phyloP scores from a whole-genome alignment of 2,888 invertebrate species.

The Chamaedrilus cognettii region DNA sequence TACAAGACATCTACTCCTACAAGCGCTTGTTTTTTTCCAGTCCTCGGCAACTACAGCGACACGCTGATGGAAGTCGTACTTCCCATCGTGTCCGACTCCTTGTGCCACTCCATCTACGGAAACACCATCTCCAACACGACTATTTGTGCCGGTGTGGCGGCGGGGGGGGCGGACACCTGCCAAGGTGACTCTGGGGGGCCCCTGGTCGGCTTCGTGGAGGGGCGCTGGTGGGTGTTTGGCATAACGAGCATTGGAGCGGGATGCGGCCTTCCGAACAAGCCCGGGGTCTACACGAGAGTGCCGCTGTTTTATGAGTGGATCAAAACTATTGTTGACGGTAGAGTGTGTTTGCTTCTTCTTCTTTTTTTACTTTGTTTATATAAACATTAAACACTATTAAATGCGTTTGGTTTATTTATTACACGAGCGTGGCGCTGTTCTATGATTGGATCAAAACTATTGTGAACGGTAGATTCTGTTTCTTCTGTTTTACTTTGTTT shows the following conservation, averaged over 20 bases:
- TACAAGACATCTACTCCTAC: too few species aligned
- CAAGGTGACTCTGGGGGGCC: slow-evolving; percentile 85
- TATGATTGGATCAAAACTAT: slow-evolving; percentile 9
- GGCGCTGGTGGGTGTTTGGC: slow-evolving; percentile 8
- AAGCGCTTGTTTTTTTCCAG: too few species aligned
- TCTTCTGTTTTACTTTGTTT: too few species aligned
- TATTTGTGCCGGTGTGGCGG: slow-evolving; percentile 75
- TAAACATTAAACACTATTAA: too few species aligned
- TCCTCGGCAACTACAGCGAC: slow-evolving; percentile 10
- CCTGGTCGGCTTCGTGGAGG: slow-evolving; percentile 61
- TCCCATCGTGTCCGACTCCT: slow-evolving; percentile 5
- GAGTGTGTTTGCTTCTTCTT: too few species aligned
- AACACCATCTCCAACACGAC: slow-evolving; percentile 2
- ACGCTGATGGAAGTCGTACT: slow-evolving; percentile 10
- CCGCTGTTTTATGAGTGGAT: slow-evolving; percentile 7
- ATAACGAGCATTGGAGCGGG: slow-evolving; percentile 13
- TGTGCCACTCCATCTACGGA: slow-evolving; percentile 11
- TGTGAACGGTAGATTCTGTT: too few species aligned
- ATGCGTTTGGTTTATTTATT: too few species aligned
- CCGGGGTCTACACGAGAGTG: slow-evolving; percentile 17
- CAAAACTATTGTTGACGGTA: slow-evolving; percentile 6
- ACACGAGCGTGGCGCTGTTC: slow-evolving; percentile 9
- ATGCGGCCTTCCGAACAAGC: slow-evolving; percentile 19
- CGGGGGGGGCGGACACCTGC: slow-evolving; percentile 77
- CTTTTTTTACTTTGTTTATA: too few species aligned